Base-by-base conservation (phyloP, 2,113 vertebrate species). In the Chaenogobius annularis region DNA sequence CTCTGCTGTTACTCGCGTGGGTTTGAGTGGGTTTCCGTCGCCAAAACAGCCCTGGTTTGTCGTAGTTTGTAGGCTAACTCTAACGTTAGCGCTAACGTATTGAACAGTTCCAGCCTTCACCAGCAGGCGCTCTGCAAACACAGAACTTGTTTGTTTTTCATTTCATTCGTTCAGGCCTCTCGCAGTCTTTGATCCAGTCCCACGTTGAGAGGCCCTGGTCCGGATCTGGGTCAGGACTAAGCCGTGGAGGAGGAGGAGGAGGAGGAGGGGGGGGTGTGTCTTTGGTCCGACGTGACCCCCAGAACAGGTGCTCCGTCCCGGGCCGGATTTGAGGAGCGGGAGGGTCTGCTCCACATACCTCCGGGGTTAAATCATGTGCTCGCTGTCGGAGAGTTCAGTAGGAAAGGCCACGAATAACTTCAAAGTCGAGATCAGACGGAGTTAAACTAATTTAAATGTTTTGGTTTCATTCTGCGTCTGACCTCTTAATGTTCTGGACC, bases 271-370 rank as follows among this genome's bases (percentile, higher is more conserved):
- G 44, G 47, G 62, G 15, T 43, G 46, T 12, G 46, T 52, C 66
- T 72, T 61, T 73, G 73, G 82, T 77, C 77, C 0, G 46, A 11
- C 10, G 55, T 77, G 82, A 88, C 79, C 82, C n/a, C 72, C 55
- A 46, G 72, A 81, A 85, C 89, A 91, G 87, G 86, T 91, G 88
- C 84, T 79, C 0, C 48, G 61, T 88, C 85, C 74, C 79, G 85
- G 68, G 77, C 77, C 67, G 68, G 68, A 62, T 70, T 81, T 79
- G 79, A 15, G 67, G 65, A 35, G 61, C 66, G 74, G 72, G 22
- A 14, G 71, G 40, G 72, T 65, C 77, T 81, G 68, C 50, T 83
- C 68, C 23, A 68, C 58, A 54, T 47, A 79, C 58, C 81, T 81
- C 82, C 44, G 58, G 43, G 68, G 59, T 70, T 31, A 66, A 77